A percentile compares a stretch with the other conserved stretches of the same genome.
These are phyloP conservation scores for Seriola dumerili DNA, from an alignment of 2,113 vertebrate species.

Conservation along the genomic window DNA sequence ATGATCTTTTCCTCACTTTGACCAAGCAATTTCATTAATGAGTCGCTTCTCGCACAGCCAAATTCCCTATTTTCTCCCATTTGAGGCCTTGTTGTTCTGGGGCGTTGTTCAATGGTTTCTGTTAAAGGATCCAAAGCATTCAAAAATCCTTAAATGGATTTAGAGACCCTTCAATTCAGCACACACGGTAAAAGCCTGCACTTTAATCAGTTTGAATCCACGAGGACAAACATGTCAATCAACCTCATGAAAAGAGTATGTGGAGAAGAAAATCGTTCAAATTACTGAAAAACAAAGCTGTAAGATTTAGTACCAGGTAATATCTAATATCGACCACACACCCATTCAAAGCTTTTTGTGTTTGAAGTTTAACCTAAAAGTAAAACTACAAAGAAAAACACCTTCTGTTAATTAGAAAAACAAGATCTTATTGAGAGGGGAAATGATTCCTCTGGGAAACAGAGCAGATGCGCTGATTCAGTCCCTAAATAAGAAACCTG, in stretches of 20 bases:
- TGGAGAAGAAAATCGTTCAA: background rate
- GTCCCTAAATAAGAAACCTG: conserved; percentile 27
- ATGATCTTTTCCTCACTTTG: background rate
- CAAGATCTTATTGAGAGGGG: conserved; percentile 23
- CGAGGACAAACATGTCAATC: too few relatives aligned
- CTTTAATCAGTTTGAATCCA: background rate
- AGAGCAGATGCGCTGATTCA: conserved; percentile 29
- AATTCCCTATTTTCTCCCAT: background rate
- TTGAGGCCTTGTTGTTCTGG: background rate
- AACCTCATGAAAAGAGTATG: background rate
- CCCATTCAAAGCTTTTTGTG: background rate
- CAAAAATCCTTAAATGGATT: background rate
- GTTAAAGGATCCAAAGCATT: conserved; percentile 9
- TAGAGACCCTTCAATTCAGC: background rate
- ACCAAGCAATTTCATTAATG: background rate
- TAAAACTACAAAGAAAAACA: conserved; percentile 1
- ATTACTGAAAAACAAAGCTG: background rate
- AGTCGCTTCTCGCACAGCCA: background rate
- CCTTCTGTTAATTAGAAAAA: conserved; percentile 44
- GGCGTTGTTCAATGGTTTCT: background rate
- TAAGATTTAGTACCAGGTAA: background rate
- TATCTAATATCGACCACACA: too few relatives aligned
- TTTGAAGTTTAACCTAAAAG: conserved; percentile 16
- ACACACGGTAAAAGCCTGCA: background rate
- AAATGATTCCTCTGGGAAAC: conserved; percentile 35